Base-by-base conservation (phyloP, 2,797 vertebrate species). In the Antennarius maculatus region DNA sequence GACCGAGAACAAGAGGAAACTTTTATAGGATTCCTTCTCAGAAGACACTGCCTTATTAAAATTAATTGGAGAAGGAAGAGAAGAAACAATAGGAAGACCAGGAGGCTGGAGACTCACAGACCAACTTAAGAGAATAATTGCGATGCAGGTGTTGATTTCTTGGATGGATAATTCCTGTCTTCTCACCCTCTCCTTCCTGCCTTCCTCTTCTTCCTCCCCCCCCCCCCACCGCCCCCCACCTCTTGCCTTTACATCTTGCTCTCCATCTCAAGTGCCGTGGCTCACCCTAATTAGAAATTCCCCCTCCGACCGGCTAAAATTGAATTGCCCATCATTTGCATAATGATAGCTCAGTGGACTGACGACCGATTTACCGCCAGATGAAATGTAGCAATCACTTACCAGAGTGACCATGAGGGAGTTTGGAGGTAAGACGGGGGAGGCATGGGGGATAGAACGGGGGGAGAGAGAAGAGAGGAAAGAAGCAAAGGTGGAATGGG, bases 281-380 rank as follows among this genome's bases (percentile, higher is more conserved):
- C 85, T 87, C 80, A 89, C 84, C 85, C 88, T 91, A 92, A 92
- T 92, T 92, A 92, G 85, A 92, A 91, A 92, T 91, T 84, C 89
- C 85, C 87, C 86, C 81, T 90, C 79, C 67, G 82, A 91, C 88
- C 88, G 89, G 81, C 83, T 83, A 84, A 92, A 92, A 92, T 92
- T 92, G 89, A 92, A 92, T 91, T 91, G 91, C 82, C 75, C 82
- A 84, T 89, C 86, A 89, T 92, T 92, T 92, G 90, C 90, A 92
- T 92, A 92, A 91, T 91, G 90, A 91, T 88, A 89, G 89, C 89
- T 92, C 85, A 84, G 86, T 77, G 77, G 81, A 83, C 88, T 80
- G 84, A 83, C 71, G 83, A 88, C 52, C 79, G 90, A 90, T 91
- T 91, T 88, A 77, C 86, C 89, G 84, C 86, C 82, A 89, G 87